Conservation (phyloP, 2,113 vertebrate species). For the Orycteropus afer region DNA sequence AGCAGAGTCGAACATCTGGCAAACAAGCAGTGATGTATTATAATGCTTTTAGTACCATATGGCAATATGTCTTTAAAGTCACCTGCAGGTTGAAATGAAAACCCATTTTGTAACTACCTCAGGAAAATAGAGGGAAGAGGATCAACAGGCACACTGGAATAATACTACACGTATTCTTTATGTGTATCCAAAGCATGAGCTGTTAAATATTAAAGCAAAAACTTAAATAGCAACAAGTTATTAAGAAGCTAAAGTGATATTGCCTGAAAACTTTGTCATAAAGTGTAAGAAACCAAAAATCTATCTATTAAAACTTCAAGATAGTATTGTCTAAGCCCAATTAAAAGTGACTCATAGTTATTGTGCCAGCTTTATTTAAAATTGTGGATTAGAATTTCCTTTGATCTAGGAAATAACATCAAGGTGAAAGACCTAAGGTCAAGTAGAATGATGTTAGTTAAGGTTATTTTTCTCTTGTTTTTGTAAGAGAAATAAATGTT, state of each 20-base stretch:
- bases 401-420: constrained; percentile 54
- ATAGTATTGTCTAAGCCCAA: constrained; percentile 9
- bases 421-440: constrained; percentile 47
- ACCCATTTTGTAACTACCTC: constrained; percentile 61
- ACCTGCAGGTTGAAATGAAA: constrained; percentile 83
- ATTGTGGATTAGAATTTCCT: constrained; percentile 32
- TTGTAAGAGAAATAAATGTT: not conserved
- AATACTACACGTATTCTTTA: not conserved
- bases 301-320: constrained; percentile 48
- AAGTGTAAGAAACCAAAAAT: constrained; percentile 35
- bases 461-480: not conserved
- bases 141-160: not conserved
- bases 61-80: constrained; percentile 85
- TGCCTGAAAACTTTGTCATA: constrained; percentile 48
- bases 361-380: constrained; percentile 46
- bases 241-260: constrained; percentile 38
- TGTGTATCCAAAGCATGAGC: not conserved
- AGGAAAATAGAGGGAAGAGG: not conserved
- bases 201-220: constrained; percentile 72
- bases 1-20: constrained; percentile 85
- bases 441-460: constrained; percentile 54
- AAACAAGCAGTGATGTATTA: constrained; percentile 87
- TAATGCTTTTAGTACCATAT: constrained; percentile 85
- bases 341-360: constrained; percentile 66
- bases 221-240: constrained; percentile 64